Conservation (phyloP, 2,113 vertebrate genomes). For the Neolamprologus sp. region DNA sequence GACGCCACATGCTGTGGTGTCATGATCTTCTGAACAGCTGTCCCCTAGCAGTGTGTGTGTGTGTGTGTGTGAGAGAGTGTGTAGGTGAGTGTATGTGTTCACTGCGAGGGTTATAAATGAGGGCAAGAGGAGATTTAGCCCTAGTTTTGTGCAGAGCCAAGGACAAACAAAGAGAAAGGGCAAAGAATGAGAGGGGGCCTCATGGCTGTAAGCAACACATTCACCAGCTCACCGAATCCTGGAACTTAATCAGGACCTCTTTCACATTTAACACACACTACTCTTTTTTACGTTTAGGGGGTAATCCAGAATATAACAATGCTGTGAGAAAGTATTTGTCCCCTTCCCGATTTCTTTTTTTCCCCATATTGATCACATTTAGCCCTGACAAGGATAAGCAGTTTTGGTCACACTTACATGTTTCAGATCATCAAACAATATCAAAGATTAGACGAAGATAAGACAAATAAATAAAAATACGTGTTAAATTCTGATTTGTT, state of each 20-base stretch:
- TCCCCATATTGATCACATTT: neutral
- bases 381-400: rapidly evolving
- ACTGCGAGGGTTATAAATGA: constrained; percentile 26
- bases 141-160: constrained; percentile 31
- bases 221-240: neutral
- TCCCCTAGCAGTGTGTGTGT: neutral
- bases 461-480: neutral
- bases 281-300: neutral
- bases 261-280: neutral
- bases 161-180: constrained; percentile 31
- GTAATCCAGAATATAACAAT: neutral
- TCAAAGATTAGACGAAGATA: neutral
- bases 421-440: neutral
- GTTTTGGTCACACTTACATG: neutral
- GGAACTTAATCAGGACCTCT: neutral
- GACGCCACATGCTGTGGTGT: constrained; percentile 61
- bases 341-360: neutral
- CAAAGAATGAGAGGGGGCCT: neutral
- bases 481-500: neutral
- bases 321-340: neutral
- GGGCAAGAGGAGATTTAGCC: neutral
- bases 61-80: neutral
- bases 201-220: neutral
- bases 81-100: neutral
- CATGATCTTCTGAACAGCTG: constrained; percentile 64